Evolutionary conservation across 2,797 vertebrate genomes (phyloP), one percentile per base, ranked within the genome.

Genomic region (Phyllotis vaccarum): DNA sequence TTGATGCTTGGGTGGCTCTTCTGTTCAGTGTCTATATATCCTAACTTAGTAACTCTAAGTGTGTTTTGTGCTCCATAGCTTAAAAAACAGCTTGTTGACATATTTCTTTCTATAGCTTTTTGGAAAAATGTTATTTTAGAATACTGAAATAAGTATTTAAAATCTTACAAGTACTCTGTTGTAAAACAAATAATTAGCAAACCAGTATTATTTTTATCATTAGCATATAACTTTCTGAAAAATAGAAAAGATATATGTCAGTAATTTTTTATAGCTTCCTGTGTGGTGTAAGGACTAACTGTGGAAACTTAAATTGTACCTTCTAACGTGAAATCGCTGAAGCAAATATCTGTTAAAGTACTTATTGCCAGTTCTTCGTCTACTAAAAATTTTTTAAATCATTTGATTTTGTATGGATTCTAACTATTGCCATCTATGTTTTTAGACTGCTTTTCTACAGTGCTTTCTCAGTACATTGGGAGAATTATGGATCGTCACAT

Each of bases 401-500:
- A 86, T 83, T 91, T 91, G 72, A 81, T 78, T 79, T 80, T 54
- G 66, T 91, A 37, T 64, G 22, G 66, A 11, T 96, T 95, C 64
- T 97, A 79, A 93, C 1, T 95, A 0, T 95, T 93, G 54, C 66
- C 79, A 93, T 94, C 90, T 94, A 86, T 94, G 40, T 97, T 94
- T 96, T 31, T 95, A 96, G 93, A 72, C 80, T 72, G 46, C 62
- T 92, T 37, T 75, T 31, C 94, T 90, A 95, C 83, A 90, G 52
- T 79, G 27, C 49, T 49, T 37, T 56, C 0, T 92, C 64, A 66
- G 58, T 40, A 6, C 86, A 70, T 66, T 58, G 22, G 58, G 95
- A 95, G 93, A 87, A 97, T 98, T 97, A 99, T 99, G 98, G 99
- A 99, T 92, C 98, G 95, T 76, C 98, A 98, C 90, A 81, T 97